Percentiles rank a stretch among this genome's conserved stretches.
These are phyloP conservation scores for Nematostella vectensis DNA, from an alignment of 92 coral and sea anemone species.

Conservation along the genomic window DNA sequence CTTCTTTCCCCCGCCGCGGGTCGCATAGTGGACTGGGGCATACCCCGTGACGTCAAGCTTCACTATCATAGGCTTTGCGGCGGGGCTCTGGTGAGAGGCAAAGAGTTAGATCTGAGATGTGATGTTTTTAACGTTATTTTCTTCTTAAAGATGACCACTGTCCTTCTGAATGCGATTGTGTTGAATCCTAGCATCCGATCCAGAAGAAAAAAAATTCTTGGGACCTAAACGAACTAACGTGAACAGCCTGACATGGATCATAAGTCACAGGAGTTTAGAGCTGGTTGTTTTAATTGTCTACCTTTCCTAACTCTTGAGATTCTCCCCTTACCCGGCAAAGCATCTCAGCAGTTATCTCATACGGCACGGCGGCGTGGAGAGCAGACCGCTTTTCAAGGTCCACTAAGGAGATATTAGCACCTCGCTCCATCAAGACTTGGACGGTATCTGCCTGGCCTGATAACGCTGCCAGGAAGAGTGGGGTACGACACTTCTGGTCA, in stretches of 20 bases:
- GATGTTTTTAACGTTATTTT: no score
- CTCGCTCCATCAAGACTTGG: conserved; percentile 56
- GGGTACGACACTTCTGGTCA: conserved; percentile 57
- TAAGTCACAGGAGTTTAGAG: no score
- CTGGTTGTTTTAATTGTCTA: no score
- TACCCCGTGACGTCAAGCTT: conserved; percentile 67
- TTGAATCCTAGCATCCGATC: no score
- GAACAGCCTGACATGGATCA: no score
- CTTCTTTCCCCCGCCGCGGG: conserved; percentile 63
- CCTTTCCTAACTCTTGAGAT: no score
- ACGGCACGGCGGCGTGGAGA: conserved; percentile 70
- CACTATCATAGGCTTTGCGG: conserved; percentile 37
- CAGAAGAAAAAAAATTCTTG: no score
- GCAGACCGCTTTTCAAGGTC: conserved; percentile 69
- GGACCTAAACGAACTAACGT: no score
- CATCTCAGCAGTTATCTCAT: conserved; percentile 50
- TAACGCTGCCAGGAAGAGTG: conserved; percentile 62
- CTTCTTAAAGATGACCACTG: no score
- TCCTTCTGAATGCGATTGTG: no score
- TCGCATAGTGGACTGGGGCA: conserved; percentile 77
- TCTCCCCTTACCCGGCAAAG: conserved; percentile 58
- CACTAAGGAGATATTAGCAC: conserved; percentile 62
- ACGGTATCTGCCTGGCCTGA: conserved; percentile 71
- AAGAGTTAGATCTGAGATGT: neutral
- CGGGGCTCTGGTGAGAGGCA: conserved; percentile 34